These are phyloP conservation scores for Natator depressus DNA, from an alignment of 2,113 vertebrate genomes.

Conservation along the genomic window DNA sequence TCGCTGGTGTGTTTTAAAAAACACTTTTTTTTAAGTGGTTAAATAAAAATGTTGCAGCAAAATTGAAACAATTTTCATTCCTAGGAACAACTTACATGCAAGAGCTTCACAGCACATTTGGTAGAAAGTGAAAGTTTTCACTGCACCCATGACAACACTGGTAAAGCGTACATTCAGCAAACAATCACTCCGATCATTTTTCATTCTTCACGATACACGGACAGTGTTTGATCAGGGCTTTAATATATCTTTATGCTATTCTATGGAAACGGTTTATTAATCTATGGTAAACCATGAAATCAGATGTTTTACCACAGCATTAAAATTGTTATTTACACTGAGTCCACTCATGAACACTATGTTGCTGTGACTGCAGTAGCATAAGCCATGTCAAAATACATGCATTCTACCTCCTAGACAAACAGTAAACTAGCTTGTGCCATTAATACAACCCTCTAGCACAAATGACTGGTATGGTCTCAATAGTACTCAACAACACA, in stretches of 20 bases:
- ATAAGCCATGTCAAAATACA: neutral
- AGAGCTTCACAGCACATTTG: conserved; percentile 75
- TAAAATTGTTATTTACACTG: conserved; percentile 62
- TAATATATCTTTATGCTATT: conserved; percentile 38
- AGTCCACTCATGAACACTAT: neutral
- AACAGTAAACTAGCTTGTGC: conserved; percentile 55
- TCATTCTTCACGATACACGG: conserved; percentile 77
- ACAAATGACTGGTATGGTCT: conserved; percentile 61
- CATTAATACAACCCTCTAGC: conserved; percentile 71
- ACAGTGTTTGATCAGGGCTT: conserved; percentile 50
- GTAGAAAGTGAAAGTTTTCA: conserved; percentile 49
- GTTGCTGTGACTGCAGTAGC: neutral
- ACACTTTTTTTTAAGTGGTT: conserved; percentile 9
- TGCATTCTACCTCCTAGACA: conserved; percentile 22
- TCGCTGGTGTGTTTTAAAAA: neutral
- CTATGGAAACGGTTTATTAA: conserved; percentile 29
- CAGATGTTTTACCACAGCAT: conserved; percentile 67
- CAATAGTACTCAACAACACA: conserved; percentile 68
- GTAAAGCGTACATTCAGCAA: conserved; percentile 71
- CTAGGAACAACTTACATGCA: conserved; percentile 50
- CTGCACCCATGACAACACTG: conserved; percentile 64
- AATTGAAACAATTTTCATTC: conserved; percentile 23
- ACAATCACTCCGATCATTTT: conserved; percentile 70
- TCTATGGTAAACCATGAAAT: conserved; percentile 67
- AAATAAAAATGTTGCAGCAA: neutral